Evolutionary conservation across 2,888 invertebrate species (phyloP).

Genomic region (Drosophila robusta): DNA sequence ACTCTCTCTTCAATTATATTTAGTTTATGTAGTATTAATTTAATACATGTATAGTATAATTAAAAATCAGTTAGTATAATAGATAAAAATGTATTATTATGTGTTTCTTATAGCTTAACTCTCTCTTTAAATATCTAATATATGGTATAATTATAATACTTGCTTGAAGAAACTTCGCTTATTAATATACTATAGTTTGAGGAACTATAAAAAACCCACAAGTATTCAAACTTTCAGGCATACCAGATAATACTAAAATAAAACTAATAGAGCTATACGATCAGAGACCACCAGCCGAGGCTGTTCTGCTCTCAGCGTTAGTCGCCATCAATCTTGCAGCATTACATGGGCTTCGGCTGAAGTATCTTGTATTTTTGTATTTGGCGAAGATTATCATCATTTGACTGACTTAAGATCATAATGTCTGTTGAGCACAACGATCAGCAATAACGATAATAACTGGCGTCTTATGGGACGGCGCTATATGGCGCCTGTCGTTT

Average conservation of each 20-base stretch:
- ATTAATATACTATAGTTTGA: no score
- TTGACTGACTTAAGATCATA: slow-evolving; percentile 51
- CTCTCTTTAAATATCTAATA: no score
- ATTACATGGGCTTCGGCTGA: slow-evolving; percentile 48
- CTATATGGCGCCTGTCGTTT: slow-evolving; percentile 68
- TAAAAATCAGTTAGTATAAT: no score
- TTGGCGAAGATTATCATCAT: slow-evolving; percentile 55
- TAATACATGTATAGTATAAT: no score
- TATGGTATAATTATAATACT: no score
- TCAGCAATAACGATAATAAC: slow-evolving; percentile 19
- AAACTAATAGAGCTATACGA: slow-evolving; percentile 17
- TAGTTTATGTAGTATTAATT: no score
- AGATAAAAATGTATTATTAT: no score
- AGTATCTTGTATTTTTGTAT: slow-evolving; percentile 19
- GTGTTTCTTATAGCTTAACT: no score
- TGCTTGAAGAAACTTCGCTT: no score
- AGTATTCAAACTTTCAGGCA: slow-evolving; percentile 2
- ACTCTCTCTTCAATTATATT: no score
- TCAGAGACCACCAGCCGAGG: slow-evolving; percentile 32
- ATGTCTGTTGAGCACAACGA: slow-evolving; percentile 22
- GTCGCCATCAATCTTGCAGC: slow-evolving; percentile 56
- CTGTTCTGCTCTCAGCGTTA: slow-evolving; percentile 12
- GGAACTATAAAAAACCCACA: no score
- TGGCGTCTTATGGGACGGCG: slow-evolving; percentile 43
- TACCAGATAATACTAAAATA: slow-evolving; percentile 3